Evolutionary conservation across 2,888 invertebrate species (phyloP).

Genomic region (Teleiodes luculella): DNA sequence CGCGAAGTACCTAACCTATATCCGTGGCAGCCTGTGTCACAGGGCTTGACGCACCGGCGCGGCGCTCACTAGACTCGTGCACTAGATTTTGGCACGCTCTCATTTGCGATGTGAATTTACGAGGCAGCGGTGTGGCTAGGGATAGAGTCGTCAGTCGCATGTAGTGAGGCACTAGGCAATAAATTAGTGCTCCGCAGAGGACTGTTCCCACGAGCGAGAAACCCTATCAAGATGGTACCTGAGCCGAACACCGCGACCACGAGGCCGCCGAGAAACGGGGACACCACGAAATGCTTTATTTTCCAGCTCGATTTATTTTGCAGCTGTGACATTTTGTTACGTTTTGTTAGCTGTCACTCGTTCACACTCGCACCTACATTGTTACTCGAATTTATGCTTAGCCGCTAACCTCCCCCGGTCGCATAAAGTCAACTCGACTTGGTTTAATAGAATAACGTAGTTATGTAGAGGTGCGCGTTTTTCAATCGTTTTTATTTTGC

Average conservation of each 20-base stretch:
- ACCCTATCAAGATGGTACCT: constrained; percentile 71
- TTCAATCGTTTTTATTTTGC: constrained; percentile 20
- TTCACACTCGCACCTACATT: constrained; percentile 43
- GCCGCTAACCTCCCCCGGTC: not conserved
- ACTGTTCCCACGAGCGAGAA: constrained; percentile 69
- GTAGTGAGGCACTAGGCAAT: constrained; percentile 63
- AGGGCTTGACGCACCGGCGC: constrained; percentile 15
- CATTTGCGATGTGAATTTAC: constrained; percentile 41
- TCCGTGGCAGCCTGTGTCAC: constrained; percentile 3
- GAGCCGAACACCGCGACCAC: constrained; percentile 38
- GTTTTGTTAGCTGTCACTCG: constrained; percentile 70
- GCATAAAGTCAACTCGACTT: constrained; percentile 11
- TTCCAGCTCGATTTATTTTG: constrained; percentile 65
- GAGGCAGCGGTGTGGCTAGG: constrained; percentile 43
- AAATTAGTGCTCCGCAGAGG: constrained; percentile 64
- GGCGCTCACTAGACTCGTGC: constrained; percentile 23
- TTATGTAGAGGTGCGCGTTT: constrained; percentile 16
- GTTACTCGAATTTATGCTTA: constrained; percentile 32
- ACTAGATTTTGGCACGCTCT: constrained; percentile 37
- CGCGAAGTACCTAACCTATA: constrained; percentile 2
- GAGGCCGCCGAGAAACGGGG: constrained; percentile 51
- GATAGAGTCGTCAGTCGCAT: constrained; percentile 75
- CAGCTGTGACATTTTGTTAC: constrained; percentile 58
- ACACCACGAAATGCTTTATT: constrained; percentile 69
- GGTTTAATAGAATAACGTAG: constrained; percentile 22